Evolutionary conservation across 2,113 vertebrate species (phyloP).

Genomic region (Orycteropus afer): DNA sequence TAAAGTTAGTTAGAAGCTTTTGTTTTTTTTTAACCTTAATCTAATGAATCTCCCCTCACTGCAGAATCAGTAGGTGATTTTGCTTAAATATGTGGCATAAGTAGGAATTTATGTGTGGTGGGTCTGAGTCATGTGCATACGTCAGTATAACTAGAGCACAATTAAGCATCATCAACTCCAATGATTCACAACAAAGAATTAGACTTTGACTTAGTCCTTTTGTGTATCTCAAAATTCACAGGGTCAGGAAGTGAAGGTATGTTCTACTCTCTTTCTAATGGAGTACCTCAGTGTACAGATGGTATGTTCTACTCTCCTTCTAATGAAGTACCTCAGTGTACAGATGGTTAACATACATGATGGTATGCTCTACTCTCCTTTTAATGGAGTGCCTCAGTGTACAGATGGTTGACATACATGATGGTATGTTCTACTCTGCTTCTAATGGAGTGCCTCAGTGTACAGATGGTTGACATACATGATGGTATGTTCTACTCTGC

Average conservation of each 20-base stretch:
- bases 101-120: background rate
- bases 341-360: too few relatives aligned
- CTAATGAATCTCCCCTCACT: background rate
- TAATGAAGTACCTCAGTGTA: too few relatives aligned
- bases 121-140: background rate
- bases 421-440: too few relatives aligned
- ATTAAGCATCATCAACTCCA: background rate
- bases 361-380: too few relatives aligned
- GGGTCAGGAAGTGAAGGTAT: background rate
- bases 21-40: too few relatives aligned
- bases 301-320: too few relatives aligned
- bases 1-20: conserved; percentile 29
- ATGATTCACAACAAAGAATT: conserved; percentile 9
- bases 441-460: too few relatives aligned
- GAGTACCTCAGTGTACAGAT: too few relatives aligned
- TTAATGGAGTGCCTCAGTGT: too few relatives aligned
- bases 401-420: too few relatives aligned
- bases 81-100: background rate
- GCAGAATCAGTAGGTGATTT: conserved; percentile 30
- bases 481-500: too few relatives aligned
- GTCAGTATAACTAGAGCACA: background rate
- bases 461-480: too few relatives aligned
- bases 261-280: background rate
- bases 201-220: conserved; percentile 2
- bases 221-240: conserved; percentile 5